Evolutionary conservation across 2,113 vertebrate species (phyloP), one percentile per base, ranked within the genome.

Genomic region (Serilophus lunatus): DNA sequence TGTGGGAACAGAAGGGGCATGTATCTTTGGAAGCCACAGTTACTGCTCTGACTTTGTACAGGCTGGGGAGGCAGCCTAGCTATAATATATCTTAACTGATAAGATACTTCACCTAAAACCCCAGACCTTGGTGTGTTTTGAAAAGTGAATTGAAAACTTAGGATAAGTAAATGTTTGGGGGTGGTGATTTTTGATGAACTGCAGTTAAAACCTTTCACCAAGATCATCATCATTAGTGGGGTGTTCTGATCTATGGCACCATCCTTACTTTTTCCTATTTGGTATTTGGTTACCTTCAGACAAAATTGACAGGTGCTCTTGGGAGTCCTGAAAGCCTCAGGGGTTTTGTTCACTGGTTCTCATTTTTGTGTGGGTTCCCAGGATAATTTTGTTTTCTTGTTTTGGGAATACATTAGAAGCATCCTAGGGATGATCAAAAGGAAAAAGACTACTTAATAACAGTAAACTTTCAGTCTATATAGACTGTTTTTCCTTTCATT

Each of bases 201-300:
- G 26, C 13, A 38, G 24, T 69, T 86, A 14, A 47, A 76, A 49
- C 13, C 22, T 54, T 57, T 81, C 47, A 25, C 35, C 7, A 11
- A 33, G 10, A 57, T 92, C 40, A 16, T 82, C 17, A 13, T 54
- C 13, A 4, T 44, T 24, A 13, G 54, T 0, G 0, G 66, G 19
- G 10, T 71, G 18, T 28, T 83, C 44, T 64, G 19, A 69, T 59
- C 49, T 42, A 38, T 12, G 35, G 29, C 57, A 44, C 22, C 44
- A 15, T 45, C 18, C 35, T 70, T 20, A 4, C 0, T 0, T 56
- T 83, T 40, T 91, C 29, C 35, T 50, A 66, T 50, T 83, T 75
- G 29, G 1, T 61, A 12, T 80, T 86, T 28, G 35, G 23, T 77
- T 88, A 66, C 20, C 57, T 75, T 81, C 44, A 78, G 60, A 51